Percentiles rank a stretch among this genome's conserved stretches.
phyloP scores from a whole-genome alignment of 2,113 vertebrate genomes.

The human (Homo sapiens) region GRCh38 chr5:89115001-89115500 shows the following conservation, averaged over 20 bases:
- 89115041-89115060: neutral
- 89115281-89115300: neutral
- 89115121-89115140: neutral
- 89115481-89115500: neutral
- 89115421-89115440: neutral
- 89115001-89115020: neutral
- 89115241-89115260: neutral
- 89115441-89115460: neutral
- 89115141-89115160: neutral
- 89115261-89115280: neutral
- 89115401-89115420: neutral
- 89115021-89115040: neutral
- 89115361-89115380: neutral
- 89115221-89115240: neutral
- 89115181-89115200: constrained; percentile 13
- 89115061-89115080: neutral
- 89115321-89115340: neutral
- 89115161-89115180: constrained; percentile 15
- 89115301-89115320: neutral
- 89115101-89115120: neutral
- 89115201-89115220: neutral
- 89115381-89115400: neutral
- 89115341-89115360: neutral
- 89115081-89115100: neutral
- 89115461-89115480: neutral